Base-by-base conservation (phyloP, 2,888 invertebrate species). In the Nemapogon koenigi region DNA sequence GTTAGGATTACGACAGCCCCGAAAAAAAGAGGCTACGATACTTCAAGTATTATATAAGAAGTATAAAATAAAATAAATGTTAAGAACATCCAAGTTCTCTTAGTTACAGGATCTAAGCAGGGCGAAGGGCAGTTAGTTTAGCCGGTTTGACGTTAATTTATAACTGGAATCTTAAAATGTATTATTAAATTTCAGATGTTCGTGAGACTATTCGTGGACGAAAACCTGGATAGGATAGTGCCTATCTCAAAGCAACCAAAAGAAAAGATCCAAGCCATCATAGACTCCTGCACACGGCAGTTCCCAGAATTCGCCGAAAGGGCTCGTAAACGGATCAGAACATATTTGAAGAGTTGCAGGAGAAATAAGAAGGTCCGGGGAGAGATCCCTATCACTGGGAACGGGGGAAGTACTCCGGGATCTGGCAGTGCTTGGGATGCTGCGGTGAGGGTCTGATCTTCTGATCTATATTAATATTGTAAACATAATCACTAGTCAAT, bases 201-300 rank as follows among this genome's bases (percentile, higher is more conserved):
- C 71, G 96, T 97, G 44, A 87, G 97, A 28, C 82, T 97, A 43
- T 97, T 97, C 73, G 97, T 97, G 43, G 97, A 97, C 64, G 97
- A 97, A 75, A 97, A 97, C 63, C 81, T 97, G 51, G 97, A 97
- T 67, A 86, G 97, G 59, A 94, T 94, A 82, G 94, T 97, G 41
- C 97, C 97, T 41, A 97, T 97, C 57, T 96, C 96, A 37, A 95
- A 97, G 62, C 97, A 97, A 72, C 97, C 97, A 6, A 97, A 97
- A 64, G 97, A 97, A 66, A 97, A 97, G 80, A 94, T 97, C 49
- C 96, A 97, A 62, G 97, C 96, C 14, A 97, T 97, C 62, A 94
- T 97, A 46, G 97, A 97, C 66, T 96, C 96, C 14, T 97, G 97
- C 76, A 93, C 95, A 44, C 83, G 97, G 51, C 97, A 97, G 79